Percentiles rank a stretch among this genome's conserved stretches.
These are phyloP conservation scores for Bombus impatiens DNA, from an alignment of 1,140 invertebrate species.

Conservation along the genomic window DNA sequence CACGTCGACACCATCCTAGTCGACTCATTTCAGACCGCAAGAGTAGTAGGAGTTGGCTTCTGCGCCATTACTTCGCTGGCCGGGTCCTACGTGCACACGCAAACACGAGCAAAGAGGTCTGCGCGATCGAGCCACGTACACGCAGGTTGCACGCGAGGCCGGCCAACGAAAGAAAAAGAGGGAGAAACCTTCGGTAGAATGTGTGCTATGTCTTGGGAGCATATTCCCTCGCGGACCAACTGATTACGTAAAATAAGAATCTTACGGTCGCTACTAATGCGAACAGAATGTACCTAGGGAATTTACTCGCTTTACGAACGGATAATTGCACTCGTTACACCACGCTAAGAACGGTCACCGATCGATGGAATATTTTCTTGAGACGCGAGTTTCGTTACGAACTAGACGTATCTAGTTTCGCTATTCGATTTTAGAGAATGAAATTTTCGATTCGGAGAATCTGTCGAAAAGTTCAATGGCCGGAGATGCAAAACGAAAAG, in stretches of 20 bases:
- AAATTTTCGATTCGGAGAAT: not conserved
- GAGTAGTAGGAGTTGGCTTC: constrained; percentile 77
- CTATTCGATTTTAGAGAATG: too few species aligned
- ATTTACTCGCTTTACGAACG: constrained; percentile 50
- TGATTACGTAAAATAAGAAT: constrained; percentile 63
- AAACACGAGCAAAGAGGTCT: constrained; percentile 29
- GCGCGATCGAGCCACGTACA: constrained; percentile 38
- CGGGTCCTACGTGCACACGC: constrained; percentile 58
- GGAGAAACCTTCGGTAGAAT: not conserved
- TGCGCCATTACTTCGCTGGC: constrained; percentile 77
- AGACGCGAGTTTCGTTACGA: too few species aligned
- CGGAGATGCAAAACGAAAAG: too few species aligned
- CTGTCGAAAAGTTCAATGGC: not conserved
- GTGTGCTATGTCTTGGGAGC: constrained; percentile 48
- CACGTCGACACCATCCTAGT: constrained; percentile 82
- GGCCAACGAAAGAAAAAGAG: constrained; percentile 2
- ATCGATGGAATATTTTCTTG: not conserved
- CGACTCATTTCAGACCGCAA: constrained; percentile 73
- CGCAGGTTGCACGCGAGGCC: constrained; percentile 61
- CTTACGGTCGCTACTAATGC: constrained; percentile 47
- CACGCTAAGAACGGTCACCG: not conserved
- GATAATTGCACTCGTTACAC: constrained; percentile 26
- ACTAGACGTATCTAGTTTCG: too few species aligned
- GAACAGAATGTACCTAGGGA: constrained; percentile 3
- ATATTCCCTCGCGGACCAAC: constrained; percentile 32